Base-by-base conservation (phyloP, 2,113 vertebrate species). In the Smithornis capensis region DNA sequence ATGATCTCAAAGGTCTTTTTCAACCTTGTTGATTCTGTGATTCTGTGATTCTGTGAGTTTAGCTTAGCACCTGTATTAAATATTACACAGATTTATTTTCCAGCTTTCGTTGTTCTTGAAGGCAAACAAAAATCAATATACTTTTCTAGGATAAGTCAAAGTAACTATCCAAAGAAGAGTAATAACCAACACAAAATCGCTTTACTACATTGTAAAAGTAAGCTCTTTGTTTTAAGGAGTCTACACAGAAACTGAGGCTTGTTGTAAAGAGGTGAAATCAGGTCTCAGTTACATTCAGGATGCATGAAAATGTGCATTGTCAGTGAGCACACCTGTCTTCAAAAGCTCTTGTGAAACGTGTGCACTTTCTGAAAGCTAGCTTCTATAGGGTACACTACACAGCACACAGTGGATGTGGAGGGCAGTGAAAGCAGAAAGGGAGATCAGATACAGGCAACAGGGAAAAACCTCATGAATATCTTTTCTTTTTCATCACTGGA, bases 381-480 rank as follows among this genome's bases (percentile, higher is more conserved):
- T 75, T 70, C 6, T 12, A 10, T 27, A 17, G 4, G 5, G 7
- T 27, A 33, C n/a, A n/a, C n/a, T n/a, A n/a, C 22, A 28, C 40
- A 49, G 19, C 28, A 37, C 29, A 42, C 0, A 2, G 11, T 38
- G 37, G 15, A 33, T 64, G 21, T 2, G 0, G 14, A 6, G 7
- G 7, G 5, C 31, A 86, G 10, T 19, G 37, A n/a, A 77, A 73
- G 6, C 18, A 70, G 21, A 67, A 92, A 45, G 6, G 2, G 4
- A 77, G 17, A 37, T 74, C 37, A 21, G 4, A 13, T 17, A 24
- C 19, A 55, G 8, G 18, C 13, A 37, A 23, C 12, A 57, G 8
- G 15, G 13, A 40, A 49, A n/a, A 12, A 73, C 6, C 7, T 75
- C 53, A 19, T 38, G 18, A 49, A 59, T 67, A n/a, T 2, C 50